phyloP scores from a whole-genome alignment of 2,888 invertebrate genomes.

The Cantharis nigra region DNA sequence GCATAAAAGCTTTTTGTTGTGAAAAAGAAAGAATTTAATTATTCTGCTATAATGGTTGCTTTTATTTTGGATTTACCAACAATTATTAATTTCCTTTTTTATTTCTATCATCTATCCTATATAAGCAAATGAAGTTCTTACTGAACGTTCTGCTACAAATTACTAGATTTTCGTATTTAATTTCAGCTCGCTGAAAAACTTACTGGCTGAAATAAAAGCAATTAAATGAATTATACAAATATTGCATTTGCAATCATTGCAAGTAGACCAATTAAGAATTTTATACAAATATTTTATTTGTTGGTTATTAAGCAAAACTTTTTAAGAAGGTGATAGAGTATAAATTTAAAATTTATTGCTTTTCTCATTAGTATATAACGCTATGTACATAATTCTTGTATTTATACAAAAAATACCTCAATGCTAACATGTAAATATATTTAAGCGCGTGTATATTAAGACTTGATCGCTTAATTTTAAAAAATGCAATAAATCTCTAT shows the following conservation, averaged over 20 bases:
- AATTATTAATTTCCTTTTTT: no score
- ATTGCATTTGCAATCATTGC: neutral
- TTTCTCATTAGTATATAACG: neutral
- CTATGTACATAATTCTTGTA: slow-evolving; percentile 12
- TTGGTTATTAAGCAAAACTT: neutral
- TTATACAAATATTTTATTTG: neutral
- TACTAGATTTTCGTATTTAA: no score
- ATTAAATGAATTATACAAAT: neutral
- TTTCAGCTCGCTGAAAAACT: no score
- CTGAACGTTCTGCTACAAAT: no score
- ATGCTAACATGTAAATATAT: slow-evolving; percentile 3
- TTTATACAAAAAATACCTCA: slow-evolving; percentile 12
- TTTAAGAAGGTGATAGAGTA: neutral
- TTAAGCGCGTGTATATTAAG: slow-evolving; percentile 7
- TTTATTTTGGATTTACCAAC: neutral
- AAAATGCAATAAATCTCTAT: neutral
- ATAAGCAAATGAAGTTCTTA: no score
- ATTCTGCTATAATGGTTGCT: neutral
- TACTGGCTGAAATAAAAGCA: neutral
- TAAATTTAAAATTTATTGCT: neutral
- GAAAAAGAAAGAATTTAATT: neutral
- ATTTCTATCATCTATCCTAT: no score
- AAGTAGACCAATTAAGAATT: neutral
- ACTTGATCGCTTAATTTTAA: neutral
- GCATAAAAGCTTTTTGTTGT: neutral